Evolutionary conservation across 2,113 vertebrate genomes (phyloP).

Genomic region (Porphyrio hochstetteri): DNA sequence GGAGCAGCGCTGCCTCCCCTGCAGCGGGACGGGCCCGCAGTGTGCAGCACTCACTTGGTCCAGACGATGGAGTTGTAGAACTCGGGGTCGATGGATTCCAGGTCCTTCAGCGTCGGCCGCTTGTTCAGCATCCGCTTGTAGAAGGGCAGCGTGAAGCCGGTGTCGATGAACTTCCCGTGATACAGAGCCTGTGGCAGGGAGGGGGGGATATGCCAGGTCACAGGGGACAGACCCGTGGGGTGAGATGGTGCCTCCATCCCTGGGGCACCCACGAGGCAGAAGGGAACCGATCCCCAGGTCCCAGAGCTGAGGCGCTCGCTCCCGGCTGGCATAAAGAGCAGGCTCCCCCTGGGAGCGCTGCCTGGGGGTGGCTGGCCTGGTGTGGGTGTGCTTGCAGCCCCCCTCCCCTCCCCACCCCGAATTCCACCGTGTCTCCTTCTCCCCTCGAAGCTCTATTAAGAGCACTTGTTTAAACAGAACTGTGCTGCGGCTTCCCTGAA

Average conservation of each 20-base stretch:
- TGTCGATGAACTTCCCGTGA: constrained; percentile 98
- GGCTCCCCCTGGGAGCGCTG: neutral
- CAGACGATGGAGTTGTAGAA: constrained; percentile 98
- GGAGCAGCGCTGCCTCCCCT: neutral
- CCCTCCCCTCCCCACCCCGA: neutral
- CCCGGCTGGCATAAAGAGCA: neutral
- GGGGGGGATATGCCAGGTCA: neutral
- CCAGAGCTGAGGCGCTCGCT: neutral
- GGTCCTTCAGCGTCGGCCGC: constrained; percentile 94
- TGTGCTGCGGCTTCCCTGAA: constrained; percentile 61
- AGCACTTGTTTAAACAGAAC: constrained; percentile 61
- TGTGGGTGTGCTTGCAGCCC: neutral
- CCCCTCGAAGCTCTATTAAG: constrained; percentile 34
- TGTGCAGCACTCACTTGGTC: constrained; percentile 87
- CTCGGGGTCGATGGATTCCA: constrained; percentile 98
- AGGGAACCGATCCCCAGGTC: accelerated
- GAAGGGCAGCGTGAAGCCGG: constrained; percentile 96
- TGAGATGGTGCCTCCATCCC: accelerated
- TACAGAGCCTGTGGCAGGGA: constrained; percentile 84
- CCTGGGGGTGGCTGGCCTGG: accelerated
- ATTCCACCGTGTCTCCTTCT: constrained; percentile 21
- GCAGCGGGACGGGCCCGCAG: neutral
- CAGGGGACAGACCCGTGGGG: accelerated
- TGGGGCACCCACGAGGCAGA: accelerated
- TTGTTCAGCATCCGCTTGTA: constrained; percentile 99